These are phyloP conservation scores for Trissoscelio sp. DNA, from an alignment of 2,888 invertebrate species.

Conservation along the genomic window DNA sequence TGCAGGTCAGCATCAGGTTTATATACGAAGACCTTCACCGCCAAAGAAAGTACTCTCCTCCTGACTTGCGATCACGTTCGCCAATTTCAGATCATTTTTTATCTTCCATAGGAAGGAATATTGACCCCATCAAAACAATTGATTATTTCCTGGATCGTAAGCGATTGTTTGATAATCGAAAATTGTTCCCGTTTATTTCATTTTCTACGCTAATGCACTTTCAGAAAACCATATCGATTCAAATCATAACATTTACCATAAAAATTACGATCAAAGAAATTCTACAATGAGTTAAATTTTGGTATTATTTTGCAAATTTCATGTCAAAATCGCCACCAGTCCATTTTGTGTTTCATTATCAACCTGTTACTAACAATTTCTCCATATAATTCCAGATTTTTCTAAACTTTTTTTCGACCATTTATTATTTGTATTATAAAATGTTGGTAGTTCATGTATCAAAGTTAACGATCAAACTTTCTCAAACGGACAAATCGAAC, in stretches of 20 bases:
- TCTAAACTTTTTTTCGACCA: too few relatives aligned
- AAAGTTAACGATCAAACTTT: conserved; percentile 13
- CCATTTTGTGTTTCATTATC: too few relatives aligned
- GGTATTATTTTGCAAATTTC: too few relatives aligned
- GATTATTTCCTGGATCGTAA: conserved; percentile 56
- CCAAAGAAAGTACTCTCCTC: conserved; percentile 81
- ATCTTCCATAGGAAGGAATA: conserved; percentile 57
- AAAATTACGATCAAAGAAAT: too few relatives aligned
- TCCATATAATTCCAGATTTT: too few relatives aligned
- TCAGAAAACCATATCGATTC: neutral
- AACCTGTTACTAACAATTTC: too few relatives aligned
- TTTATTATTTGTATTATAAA: too few relatives aligned
- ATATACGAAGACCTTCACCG: conserved; percentile 82
- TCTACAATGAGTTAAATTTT: too few relatives aligned
- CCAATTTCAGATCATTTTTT: conserved; percentile 75
- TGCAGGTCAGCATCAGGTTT: conserved; percentile 77
- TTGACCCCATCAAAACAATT: conserved; percentile 49
- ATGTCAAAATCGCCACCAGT: too few relatives aligned
- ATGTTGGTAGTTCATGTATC: neutral
- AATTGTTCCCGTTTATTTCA: conserved; percentile 6
- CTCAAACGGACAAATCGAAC: conserved; percentile 1
- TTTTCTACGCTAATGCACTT: conserved; percentile 7
- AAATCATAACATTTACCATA: neutral
- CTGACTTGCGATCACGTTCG: conserved; percentile 76
- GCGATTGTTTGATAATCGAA: conserved; percentile 44